Percentiles rank a stretch among this genome's conserved stretches.
Evolutionary conservation across 2,797 vertebrate genomes (phyloP).

Genomic region (Synanceia verrucosa): DNA sequence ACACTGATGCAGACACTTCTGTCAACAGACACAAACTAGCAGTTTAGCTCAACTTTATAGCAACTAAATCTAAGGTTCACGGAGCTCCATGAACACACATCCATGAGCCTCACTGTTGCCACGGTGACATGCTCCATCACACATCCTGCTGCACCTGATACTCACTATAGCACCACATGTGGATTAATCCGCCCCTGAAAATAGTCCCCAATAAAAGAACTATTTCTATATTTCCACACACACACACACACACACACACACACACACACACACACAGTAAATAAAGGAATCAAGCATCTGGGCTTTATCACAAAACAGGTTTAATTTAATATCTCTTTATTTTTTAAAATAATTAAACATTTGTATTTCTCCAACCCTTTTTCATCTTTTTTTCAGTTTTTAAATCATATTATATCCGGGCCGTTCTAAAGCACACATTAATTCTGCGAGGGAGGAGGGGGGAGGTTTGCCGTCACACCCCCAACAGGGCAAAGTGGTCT

Average conservation of each 20-base stretch:
- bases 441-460: constrained; percentile 62
- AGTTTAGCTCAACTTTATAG: too few relatives aligned
- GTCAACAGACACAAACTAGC: too few relatives aligned
- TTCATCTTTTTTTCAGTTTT: constrained; percentile 68
- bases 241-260: background rate
- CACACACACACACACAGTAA: constrained; percentile 31
- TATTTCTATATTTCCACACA: too few relatives aligned
- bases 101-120: too few relatives aligned
- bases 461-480: constrained; percentile 49
- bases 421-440: constrained; percentile 81
- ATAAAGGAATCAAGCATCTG: constrained; percentile 68
- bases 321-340: constrained; percentile 90
- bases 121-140: too few relatives aligned
- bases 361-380: constrained; percentile 86
- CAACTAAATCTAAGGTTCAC: too few relatives aligned
- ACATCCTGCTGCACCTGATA: too few relatives aligned
- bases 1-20: too few relatives aligned
- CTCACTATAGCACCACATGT: too few relatives aligned
- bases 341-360: constrained; percentile 91
- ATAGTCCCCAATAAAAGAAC: too few relatives aligned
- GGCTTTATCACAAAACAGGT: constrained; percentile 87
- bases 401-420: constrained; percentile 78
- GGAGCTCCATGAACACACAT: too few relatives aligned
- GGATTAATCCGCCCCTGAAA: too few relatives aligned
- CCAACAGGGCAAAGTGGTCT: constrained; percentile 31